These are phyloP conservation scores for Acronicta alni DNA, from an alignment of 2,888 invertebrate genomes.

Conservation along the genomic window DNA sequence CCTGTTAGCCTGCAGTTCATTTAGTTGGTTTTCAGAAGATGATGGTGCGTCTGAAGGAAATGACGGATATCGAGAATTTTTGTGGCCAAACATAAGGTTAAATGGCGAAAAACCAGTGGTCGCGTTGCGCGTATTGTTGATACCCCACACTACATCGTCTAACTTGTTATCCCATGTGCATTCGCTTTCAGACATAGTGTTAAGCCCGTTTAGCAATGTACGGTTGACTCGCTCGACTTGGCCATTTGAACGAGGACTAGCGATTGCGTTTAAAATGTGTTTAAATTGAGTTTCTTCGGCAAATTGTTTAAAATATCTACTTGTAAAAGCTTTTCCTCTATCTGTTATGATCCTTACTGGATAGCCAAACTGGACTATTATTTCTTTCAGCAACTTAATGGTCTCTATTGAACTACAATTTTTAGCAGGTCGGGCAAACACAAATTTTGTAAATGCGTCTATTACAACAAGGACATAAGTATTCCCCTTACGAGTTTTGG, in stretches of 20 bases:
- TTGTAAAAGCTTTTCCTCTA: conserved; percentile 5
- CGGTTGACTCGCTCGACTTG: conserved; percentile 9
- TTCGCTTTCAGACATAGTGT: conserved; percentile 6
- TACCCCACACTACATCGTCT: conserved; percentile 1
- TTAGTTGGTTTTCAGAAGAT: neutral
- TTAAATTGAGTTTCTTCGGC: neutral
- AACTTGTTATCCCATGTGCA: neutral
- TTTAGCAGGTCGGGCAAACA: conserved; percentile 25
- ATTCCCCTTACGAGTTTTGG: conserved; percentile 36
- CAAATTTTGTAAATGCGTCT: conserved; percentile 49
- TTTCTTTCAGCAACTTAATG: neutral
- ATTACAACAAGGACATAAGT: conserved; percentile 41
- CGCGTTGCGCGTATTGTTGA: conserved; percentile 3
- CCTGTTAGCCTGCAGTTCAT: neutral
- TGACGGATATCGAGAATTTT: neutral
- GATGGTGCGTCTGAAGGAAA: neutral
- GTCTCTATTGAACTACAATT: conserved; percentile 33
- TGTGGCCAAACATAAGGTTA: conserved; percentile 6
- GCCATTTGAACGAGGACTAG: conserved; percentile 8
- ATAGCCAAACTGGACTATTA: neutral
- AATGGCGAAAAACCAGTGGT: conserved; percentile 4
- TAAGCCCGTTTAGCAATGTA: neutral
- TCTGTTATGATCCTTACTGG: conserved; percentile 3
- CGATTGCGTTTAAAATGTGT: conserved; percentile 6
- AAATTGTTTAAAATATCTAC: conserved; percentile 6